Evolutionary conservation across 2,888 invertebrate genomes (phyloP), one percentile per base, ranked within the genome.

Genomic region (Cabera pusaria): DNA sequence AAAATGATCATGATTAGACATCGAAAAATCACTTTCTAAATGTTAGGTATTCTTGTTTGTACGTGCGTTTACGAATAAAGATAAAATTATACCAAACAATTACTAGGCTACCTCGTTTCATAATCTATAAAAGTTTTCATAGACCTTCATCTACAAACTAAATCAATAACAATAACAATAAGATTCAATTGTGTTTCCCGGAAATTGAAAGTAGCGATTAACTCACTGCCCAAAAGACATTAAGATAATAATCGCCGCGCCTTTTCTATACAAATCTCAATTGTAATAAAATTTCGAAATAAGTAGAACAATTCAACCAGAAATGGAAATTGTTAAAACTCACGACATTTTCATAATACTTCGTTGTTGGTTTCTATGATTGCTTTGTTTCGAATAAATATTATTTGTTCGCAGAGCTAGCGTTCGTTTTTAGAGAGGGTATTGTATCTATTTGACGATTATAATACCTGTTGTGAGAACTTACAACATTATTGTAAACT

Each of bases 371-470:
- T 25, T 18, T 19, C 25, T 12, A 20, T 23, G 27, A 27, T 19
- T 33, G 27, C 14, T 33, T 27, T 39, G 22, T 39, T 39, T 18
- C 6, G 19, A 20, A 23, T 24, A 17, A 35, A 26, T 17, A 47
- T 59, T n/a, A n/a, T n/a, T n/a, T n/a, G n/a, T n/a, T n/a, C n/a
- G n/a, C n/a, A n/a, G n/a, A n/a, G n/a, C n/a, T n/a, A n/a, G n/a
- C n/a, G n/a, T n/a, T n/a, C n/a, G n/a, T n/a, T n/a, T n/a, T n/a
- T n/a, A n/a, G n/a, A n/a, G n/a, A n/a, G n/a, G n/a, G n/a, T n/a
- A n/a, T n/a, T n/a, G n/a, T n/a, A n/a, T n/a, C n/a, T n/a, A n/a
- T n/a, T n/a, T n/a, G n/a, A n/a, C n/a, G n/a, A n/a, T n/a, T n/a
- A n/a, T n/a, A n/a, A n/a, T n/a, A n/a, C n/a, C n/a, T n/a, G n/a